These are phyloP conservation scores for Dione vanillae DNA, from an alignment of 2,888 invertebrate species.

Conservation along the genomic window DNA sequence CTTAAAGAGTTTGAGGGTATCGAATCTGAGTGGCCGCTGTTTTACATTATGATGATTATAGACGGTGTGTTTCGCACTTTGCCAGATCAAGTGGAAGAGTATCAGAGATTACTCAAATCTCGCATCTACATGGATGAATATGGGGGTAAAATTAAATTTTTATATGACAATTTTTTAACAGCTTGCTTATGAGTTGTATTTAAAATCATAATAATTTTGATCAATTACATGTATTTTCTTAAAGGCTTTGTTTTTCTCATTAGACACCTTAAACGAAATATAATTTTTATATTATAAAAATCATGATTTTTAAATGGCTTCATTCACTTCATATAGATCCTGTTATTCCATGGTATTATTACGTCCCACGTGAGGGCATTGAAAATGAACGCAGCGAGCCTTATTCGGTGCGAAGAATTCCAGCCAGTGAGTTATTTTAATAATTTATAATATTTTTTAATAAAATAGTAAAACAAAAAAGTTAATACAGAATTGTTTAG, in stretches of 20 bases:
- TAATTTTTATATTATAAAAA: neutral
- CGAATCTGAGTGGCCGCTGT: slow-evolving; percentile 99
- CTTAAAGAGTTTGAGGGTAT: slow-evolving; percentile 97
- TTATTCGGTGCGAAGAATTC: slow-evolving; percentile 86
- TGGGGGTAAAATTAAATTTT: slow-evolving; percentile 84
- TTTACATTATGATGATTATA: slow-evolving; percentile 97
- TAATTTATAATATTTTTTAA: too few species aligned
- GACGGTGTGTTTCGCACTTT: slow-evolving; percentile 96
- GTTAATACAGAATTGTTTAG: neutral
- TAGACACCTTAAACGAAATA: neutral
- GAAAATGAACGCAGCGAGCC: slow-evolving; percentile 89
- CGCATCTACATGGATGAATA: slow-evolving; percentile 91
- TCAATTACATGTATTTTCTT: too few species aligned
- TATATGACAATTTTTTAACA: too few species aligned
- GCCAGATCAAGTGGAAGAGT: slow-evolving; percentile 96
- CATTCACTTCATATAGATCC: slow-evolving; percentile 87
- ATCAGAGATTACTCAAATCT: slow-evolving; percentile 92
- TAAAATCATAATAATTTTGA: too few species aligned
- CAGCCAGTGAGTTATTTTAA: slow-evolving; percentile 81
- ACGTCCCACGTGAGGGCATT: slow-evolving; percentile 89
- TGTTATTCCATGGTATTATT: slow-evolving; percentile 97
- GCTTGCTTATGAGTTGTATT: too few species aligned
- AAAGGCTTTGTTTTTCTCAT: neutral
- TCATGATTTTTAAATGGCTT: too few species aligned
- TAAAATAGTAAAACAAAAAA: neutral